Evolutionary conservation across 2,113 vertebrate genomes (phyloP), one percentile per base, ranked within the genome.

Genomic region (Crypturellus undulatus): DNA sequence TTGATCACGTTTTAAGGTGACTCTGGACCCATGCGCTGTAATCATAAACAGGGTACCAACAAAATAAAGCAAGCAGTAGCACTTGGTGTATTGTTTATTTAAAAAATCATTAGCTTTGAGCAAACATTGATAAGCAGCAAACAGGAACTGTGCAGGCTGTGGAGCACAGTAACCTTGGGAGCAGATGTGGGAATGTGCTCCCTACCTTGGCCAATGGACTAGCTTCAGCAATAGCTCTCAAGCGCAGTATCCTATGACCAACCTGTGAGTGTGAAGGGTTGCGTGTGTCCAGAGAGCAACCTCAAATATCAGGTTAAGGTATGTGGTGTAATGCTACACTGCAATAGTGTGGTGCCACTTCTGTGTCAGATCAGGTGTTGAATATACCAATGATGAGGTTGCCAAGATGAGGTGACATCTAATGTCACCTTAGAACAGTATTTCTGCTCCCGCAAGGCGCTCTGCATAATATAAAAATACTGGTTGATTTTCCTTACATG

Each of bases 41-140:
- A 22, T 78, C 19, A 32, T 22, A 40, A 73, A 64, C 4, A 73
- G 51, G n/a, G 32, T 72, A 71, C 34, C 14, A 92, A 52, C 12
- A 45, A 71, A 80, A 30, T 67, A 79, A 79, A 79, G 4, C 32
- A 68, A 38, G 32, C 42, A 84, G 34, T 38, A 75, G n/a, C 34
- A 72, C 25, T 12, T 71, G 14, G 19, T 81, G 19, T 49, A 25
- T 26, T 84, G 20, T 62, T 75, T 59, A 60, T 88, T 96, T 64
- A 81, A 90, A 90, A 79, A 90, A 79, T 87, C 77, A 56, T 68
- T 51, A 79, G 26, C 58, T 93, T 90, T 81, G 67, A 84, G 30
- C 69, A 88, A 95, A 80, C 38, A 72, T n/a, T 72, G 93, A 93
- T 93, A 95, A 93, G 76, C 40, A 84, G 92, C 87, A 64, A 52